Percentiles rank a stretch among this genome's conserved stretches.
phyloP scores from a whole-genome alignment of 2,113 vertebrate genomes.

The Ranitomeya imitator region DNA sequence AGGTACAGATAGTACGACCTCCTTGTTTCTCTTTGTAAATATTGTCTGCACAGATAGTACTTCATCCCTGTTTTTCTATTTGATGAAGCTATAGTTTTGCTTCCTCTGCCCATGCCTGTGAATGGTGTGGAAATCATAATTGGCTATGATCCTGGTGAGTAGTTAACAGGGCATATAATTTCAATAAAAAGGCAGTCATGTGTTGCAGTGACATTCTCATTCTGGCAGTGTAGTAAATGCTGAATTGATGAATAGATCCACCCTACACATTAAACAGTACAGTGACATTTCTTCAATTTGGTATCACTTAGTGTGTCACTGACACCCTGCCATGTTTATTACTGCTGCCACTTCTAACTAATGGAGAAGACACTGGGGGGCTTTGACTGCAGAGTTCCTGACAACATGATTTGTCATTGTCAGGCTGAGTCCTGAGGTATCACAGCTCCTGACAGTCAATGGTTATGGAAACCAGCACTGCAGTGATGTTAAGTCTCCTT shows the following conservation, averaged over 20 bases:
- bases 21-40: neutral
- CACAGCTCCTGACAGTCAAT: neutral
- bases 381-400: neutral
- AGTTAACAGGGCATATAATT: too few species aligned
- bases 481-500: neutral
- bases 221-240: too few species aligned
- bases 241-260: too few species aligned
- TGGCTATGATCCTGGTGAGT: too few species aligned
- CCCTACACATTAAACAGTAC: too few species aligned
- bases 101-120: too few species aligned
- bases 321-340: neutral
- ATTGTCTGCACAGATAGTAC: too few species aligned
- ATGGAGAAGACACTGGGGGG: neutral
- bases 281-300: neutral
- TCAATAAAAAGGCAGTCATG: too few species aligned
- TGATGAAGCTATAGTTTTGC: too few species aligned
- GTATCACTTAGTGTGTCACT: neutral
- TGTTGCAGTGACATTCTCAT: too few species aligned
- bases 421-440: neutral
- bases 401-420: conserved; percentile 20
- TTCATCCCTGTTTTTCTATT: too few species aligned
- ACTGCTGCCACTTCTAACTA: neutral
- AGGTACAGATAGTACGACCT: neutral
- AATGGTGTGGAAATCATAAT: too few species aligned
- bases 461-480: neutral